Percentiles rank a stretch among this genome's conserved stretches.
Evolutionary conservation across 2,797 vertebrate genomes (phyloP).

Genomic region (Parauchenoglanis punctatus): DNA sequence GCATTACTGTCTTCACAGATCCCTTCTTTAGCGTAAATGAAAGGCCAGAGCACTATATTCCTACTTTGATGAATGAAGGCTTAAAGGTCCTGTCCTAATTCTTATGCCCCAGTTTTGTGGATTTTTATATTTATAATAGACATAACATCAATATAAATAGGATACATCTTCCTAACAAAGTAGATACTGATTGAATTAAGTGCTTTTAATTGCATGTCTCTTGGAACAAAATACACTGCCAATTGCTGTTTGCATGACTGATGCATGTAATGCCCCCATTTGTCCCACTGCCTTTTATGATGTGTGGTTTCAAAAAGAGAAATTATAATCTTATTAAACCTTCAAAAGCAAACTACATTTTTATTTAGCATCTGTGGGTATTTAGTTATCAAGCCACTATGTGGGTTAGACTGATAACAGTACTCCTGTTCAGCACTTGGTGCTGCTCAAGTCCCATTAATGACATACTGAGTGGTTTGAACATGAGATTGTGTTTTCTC

Average conservation of each 20-base stretch:
- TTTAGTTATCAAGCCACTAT: neutral
- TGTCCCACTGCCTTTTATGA: neutral
- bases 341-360: neutral
- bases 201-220: neutral
- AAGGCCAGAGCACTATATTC: neutral
- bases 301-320: neutral
- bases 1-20: neutral
- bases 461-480: neutral
- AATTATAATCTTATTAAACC: neutral
- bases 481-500: slow-evolving; percentile 10
- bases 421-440: slow-evolving; percentile 29
- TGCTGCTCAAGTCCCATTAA: slow-evolving; percentile 28
- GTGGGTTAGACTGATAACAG: neutral
- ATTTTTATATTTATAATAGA: neutral
- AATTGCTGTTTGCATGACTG: neutral
- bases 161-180: neutral
- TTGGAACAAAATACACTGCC: neutral
- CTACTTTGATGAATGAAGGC: neutral
- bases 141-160: neutral
- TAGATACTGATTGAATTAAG: neutral
- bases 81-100: neutral
- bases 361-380: neutral
- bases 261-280: neutral
- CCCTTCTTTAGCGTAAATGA: neutral
- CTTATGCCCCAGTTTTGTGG: neutral